Conservation (phyloP, 2,888 invertebrate species). For the Protodeltote pygarga region DNA sequence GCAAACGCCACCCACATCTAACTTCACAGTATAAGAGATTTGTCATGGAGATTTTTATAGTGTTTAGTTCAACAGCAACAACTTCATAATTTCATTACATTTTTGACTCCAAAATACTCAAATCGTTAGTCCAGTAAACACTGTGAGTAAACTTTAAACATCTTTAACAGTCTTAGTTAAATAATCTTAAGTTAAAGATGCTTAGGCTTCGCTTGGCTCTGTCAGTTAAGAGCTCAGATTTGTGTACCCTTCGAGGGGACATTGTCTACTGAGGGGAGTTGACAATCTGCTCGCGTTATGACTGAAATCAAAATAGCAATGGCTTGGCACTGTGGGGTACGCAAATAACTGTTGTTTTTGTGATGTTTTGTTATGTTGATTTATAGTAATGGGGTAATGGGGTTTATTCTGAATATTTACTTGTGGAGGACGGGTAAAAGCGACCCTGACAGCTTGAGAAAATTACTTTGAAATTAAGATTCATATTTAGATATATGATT, state of each 20-base stretch:
- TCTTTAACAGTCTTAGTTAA: conserved; percentile 44
- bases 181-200: conserved; percentile 51
- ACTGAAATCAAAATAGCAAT: conserved; percentile 48
- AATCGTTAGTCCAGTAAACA: conserved; percentile 38
- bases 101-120: conserved; percentile 33
- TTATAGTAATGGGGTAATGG: not conserved
- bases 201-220: conserved; percentile 32
- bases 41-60: no score
- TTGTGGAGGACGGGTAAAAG: no score
- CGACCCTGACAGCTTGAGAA: no score
- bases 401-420: not conserved
- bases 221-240: conserved; percentile 40
- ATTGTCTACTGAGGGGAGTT: conserved; percentile 42
- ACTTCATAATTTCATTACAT: conserved; percentile 7
- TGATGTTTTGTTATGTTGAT: not conserved
- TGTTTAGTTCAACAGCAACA: no score
- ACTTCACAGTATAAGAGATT: no score
- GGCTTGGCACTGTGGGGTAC: conserved; percentile 17
- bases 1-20: no score
- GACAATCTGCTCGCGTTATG: conserved; percentile 50
- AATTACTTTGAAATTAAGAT: not conserved
- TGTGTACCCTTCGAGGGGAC: conserved; percentile 39
- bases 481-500: not conserved
- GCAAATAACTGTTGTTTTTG: conserved; percentile 21
- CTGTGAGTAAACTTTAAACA: conserved; percentile 35